These are phyloP conservation scores for Malacosoma neustria DNA, from an alignment of 2,888 invertebrate species.

Conservation along the genomic window DNA sequence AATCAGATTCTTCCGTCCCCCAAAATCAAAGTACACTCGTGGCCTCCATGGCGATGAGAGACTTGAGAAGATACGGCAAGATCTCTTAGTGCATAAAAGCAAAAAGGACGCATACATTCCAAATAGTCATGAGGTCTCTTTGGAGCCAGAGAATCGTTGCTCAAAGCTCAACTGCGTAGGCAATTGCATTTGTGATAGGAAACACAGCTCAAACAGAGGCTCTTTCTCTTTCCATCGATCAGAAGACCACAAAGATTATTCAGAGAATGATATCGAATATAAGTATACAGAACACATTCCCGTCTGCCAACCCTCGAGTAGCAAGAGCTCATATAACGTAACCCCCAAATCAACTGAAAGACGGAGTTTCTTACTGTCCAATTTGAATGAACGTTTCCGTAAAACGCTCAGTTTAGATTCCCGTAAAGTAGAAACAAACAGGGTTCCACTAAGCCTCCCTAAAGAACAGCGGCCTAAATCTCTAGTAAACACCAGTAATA, in stretches of 20 bases:
- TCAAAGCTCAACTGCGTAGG: conserved; percentile 52
- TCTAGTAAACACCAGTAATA: conserved; percentile 55
- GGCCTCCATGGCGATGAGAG: conserved; percentile 62
- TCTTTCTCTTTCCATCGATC: conserved; percentile 58
- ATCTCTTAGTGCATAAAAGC: conserved; percentile 56
- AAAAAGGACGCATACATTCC: conserved; percentile 61
- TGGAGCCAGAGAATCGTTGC: conserved; percentile 50
- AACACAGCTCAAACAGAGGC: conserved; percentile 51
- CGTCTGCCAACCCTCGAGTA: conserved; percentile 54
- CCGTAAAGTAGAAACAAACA: conserved; percentile 55
- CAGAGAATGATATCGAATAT: conserved; percentile 64
- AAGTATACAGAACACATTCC: conserved; percentile 66
- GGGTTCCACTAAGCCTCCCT: conserved; percentile 44
- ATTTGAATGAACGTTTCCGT: conserved; percentile 63
- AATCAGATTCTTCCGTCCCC: conserved; percentile 58
- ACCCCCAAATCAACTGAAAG: conserved; percentile 65
- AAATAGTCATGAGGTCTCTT: conserved; percentile 44
- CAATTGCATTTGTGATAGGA: conserved; percentile 56
- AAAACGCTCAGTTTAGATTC: conserved; percentile 69
- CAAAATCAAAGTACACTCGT: conserved; percentile 61
- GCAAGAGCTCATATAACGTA: conserved; percentile 58
- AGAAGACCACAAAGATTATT: conserved; percentile 39
- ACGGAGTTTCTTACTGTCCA: conserved; percentile 54
- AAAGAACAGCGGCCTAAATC: conserved; percentile 61
- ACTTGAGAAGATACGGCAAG: conserved; percentile 61